Evolutionary conservation across 2,888 invertebrate species (phyloP), one percentile per base, ranked within the genome.

Genomic region (Caenorhabditis sp.): DNA sequence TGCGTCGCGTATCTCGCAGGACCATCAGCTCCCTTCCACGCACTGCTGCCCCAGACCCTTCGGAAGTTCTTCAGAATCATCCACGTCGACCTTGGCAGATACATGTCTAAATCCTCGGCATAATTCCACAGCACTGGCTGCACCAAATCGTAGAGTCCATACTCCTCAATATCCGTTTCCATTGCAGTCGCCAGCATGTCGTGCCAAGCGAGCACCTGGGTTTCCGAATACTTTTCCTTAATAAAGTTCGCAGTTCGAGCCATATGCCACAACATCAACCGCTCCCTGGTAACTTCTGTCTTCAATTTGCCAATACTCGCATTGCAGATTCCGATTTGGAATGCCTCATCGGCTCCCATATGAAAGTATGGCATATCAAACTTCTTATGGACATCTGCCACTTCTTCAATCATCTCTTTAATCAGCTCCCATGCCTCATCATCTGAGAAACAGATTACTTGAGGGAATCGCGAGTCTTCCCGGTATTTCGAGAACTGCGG

Each of bases 41-140:
- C 95, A 2, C 95, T 95, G 1, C 95, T 95, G 2, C 94, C 94
- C 95, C 95, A 95, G 9, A 95, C 94, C 0, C 94, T 94, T 4
- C 94, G 93, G 89, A 95, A 95, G 3, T 95, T 94, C 56, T 81
- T 82, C 8, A 90, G 69, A 15, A 89, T 74, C 87, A 95, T 94
- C 95, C 95, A 95, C 9, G 94, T 93, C 62, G 85, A 82, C 22
- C 85, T 81, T 8, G 88, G 88, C 37, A 91, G 84, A 67, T 89
- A 91, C 60, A 88, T 80, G 58, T 90, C 88, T 60, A 91, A 79
- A 65, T 91, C 89, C 37, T 90, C 91, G 2, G 89, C 91, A 67
- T 90, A 92, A 18, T 85, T 88, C 91, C 90, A 91, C 6, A 92
- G 80, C 13, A 91, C 89, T 18, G 90, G 91, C 53, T 90, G 90